A percentile compares a stretch with the other conserved stretches of the same genome.
phyloP scores from a whole-genome alignment of 2,888 invertebrate genomes.

The Eilema griseolum region DNA sequence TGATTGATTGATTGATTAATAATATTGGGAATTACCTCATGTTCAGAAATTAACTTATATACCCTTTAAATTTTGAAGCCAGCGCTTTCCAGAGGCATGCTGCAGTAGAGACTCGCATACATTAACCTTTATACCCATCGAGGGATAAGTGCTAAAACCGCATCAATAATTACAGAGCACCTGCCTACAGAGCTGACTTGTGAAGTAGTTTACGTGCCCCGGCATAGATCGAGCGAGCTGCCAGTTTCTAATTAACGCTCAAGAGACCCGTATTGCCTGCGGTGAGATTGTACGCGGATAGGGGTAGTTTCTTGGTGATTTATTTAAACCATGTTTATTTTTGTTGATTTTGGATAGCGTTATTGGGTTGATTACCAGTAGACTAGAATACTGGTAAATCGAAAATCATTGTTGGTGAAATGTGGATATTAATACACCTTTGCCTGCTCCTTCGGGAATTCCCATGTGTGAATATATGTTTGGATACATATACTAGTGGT shows the following conservation, averaged over 20 bases:
- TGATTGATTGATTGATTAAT: too few relatives aligned
- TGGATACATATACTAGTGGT: too few relatives aligned
- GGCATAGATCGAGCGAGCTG: conserved; percentile 36
- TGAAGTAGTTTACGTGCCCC: conserved; percentile 33
- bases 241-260: conserved; percentile 38
- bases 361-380: not conserved
- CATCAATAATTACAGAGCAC: conserved; percentile 34
- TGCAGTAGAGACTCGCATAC: not conserved
- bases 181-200: conserved; percentile 29
- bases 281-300: conserved; percentile 9
- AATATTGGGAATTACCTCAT: too few relatives aligned
- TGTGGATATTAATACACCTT: too few relatives aligned
- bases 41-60: too few relatives aligned
- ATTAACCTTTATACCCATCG: not conserved
- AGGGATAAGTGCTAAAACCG: conserved; percentile 12
- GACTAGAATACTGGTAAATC: too few relatives aligned
- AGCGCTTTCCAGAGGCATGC: too few relatives aligned
- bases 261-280: conserved; percentile 26
- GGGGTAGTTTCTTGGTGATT: not conserved
- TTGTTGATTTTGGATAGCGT: not conserved
- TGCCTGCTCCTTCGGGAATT: too few relatives aligned
- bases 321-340: not conserved
- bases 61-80: not conserved
- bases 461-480: too few relatives aligned
- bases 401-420: too few relatives aligned